These are phyloP conservation scores for Drosophila cardini DNA, from an alignment of 1,140 invertebrate genomes.

Conservation along the genomic window DNA sequence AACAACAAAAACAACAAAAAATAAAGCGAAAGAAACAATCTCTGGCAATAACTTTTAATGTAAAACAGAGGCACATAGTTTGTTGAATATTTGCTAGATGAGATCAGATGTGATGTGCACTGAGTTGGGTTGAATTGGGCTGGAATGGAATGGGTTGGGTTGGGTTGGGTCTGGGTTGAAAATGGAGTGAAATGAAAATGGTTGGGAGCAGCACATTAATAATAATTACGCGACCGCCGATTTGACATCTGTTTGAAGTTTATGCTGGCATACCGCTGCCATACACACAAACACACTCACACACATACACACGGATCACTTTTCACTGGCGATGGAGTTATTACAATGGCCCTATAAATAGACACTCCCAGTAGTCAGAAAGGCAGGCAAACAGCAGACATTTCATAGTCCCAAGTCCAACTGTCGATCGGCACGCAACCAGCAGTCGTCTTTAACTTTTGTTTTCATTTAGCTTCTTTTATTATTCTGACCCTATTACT, in stretches of 20 bases:
- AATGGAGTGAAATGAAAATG: slow-evolving; percentile 22
- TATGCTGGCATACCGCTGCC: slow-evolving; percentile 47
- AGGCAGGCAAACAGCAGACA: not conserved
- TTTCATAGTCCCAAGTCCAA: not conserved
- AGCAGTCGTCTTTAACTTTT: slow-evolving; percentile 36
- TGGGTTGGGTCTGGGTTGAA: slow-evolving; percentile 4
- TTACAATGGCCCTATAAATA: slow-evolving; percentile 65
- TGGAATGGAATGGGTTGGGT: not conserved
- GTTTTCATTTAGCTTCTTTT: slow-evolving; percentile 44
- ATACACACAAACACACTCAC: not conserved
- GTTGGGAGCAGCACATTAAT: slow-evolving; percentile 56
- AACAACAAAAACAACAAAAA: slow-evolving; percentile 24
- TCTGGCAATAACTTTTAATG: slow-evolving; percentile 61
- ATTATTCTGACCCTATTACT: slow-evolving; percentile 58
- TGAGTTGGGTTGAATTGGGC: slow-evolving; percentile 18
- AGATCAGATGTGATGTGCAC: slow-evolving; percentile 44
- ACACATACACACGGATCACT: slow-evolving; percentile 31
- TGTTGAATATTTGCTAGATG: slow-evolving; percentile 57
- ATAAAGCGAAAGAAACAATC: slow-evolving; percentile 33
- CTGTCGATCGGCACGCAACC: slow-evolving; percentile 55
- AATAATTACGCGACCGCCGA: slow-evolving; percentile 60
- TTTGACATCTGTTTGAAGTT: slow-evolving; percentile 68
- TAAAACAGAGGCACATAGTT: slow-evolving; percentile 59
- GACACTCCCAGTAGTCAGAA: slow-evolving; percentile 13
- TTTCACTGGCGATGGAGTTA: slow-evolving; percentile 56